phyloP scores from a whole-genome alignment of 2,888 invertebrate species.

The Monoplex corrugatus region DNA sequence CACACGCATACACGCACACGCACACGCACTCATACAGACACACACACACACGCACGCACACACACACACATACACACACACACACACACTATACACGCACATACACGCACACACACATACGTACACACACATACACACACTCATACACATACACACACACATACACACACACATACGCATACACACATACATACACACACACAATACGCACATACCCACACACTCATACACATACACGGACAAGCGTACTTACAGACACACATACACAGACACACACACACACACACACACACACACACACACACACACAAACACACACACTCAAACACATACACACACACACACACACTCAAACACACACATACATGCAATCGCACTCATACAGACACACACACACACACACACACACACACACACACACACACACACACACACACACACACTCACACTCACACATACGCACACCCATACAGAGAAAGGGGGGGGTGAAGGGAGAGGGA shows the following conservation, averaged over 20 bases:
- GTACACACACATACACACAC: not conserved
- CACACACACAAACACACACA: too few species aligned
- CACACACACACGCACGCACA: not conserved
- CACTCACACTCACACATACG: not conserved
- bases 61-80: not conserved
- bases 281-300: not conserved
- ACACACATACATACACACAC: not conserved
- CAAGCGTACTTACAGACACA: not conserved
- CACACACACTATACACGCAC: not conserved
- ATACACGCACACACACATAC: slow-evolving; percentile 2
- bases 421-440: slow-evolving; percentile 26
- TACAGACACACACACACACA: too few species aligned
- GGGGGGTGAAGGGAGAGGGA: slow-evolving; percentile 44
- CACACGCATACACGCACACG: too few species aligned
- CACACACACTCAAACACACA: too few species aligned
- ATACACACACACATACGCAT: not conserved
- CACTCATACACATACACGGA: too few species aligned
- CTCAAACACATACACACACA: too few species aligned
- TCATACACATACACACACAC: not conserved
- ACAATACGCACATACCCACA: not conserved
- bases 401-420: slow-evolving; percentile 17
- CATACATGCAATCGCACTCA: too few species aligned
- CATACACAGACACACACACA: not conserved
- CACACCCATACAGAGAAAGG: slow-evolving; percentile 25
- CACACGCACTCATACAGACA: too few species aligned